These are phyloP conservation scores for Eremobia ochroleuca DNA, from an alignment of 2,888 invertebrate species.

Conservation along the genomic window DNA sequence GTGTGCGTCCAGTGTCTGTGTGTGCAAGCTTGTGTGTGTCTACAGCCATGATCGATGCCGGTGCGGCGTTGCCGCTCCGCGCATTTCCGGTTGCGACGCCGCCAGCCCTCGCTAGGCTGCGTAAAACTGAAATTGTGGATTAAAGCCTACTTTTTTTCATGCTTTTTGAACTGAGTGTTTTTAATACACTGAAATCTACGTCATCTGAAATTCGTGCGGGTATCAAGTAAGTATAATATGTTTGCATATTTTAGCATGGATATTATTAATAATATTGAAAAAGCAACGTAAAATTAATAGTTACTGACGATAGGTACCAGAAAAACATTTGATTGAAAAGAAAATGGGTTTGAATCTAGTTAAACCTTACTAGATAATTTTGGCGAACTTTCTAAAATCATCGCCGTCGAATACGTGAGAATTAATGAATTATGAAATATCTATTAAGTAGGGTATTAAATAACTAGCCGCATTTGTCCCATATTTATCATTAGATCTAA, in stretches of 20 bases:
- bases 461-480: background rate
- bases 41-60: slow-evolving; percentile 92
- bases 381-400: background rate
- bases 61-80: slow-evolving; percentile 83
- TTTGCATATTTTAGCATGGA: background rate
- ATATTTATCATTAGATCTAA: background rate
- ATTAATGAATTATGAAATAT: background rate
- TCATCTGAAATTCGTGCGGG: too few relatives aligned
- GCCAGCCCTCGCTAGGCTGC: slow-evolving; percentile 79
- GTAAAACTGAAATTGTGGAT: slow-evolving; percentile 76
- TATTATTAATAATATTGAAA: background rate
- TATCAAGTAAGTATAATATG: background rate
- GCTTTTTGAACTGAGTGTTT: slow-evolving; percentile 10
- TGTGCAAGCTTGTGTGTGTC: slow-evolving; percentile 74
- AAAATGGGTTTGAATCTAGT: background rate
- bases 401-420: too few relatives aligned
- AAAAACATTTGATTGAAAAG: too few relatives aligned
- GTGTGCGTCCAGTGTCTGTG: slow-evolving; percentile 52
- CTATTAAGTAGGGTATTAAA: background rate
- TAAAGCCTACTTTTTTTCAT: slow-evolving; percentile 72
- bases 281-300: background rate
- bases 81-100: slow-evolving; percentile 77
- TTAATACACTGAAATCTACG: background rate
- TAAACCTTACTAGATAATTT: background rate
- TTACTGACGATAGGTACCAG: background rate